Evolutionary conservation across 2,113 vertebrate genomes (phyloP), one percentile per base, ranked within the genome.

Genomic region (Mormyrus lacerda): DNA sequence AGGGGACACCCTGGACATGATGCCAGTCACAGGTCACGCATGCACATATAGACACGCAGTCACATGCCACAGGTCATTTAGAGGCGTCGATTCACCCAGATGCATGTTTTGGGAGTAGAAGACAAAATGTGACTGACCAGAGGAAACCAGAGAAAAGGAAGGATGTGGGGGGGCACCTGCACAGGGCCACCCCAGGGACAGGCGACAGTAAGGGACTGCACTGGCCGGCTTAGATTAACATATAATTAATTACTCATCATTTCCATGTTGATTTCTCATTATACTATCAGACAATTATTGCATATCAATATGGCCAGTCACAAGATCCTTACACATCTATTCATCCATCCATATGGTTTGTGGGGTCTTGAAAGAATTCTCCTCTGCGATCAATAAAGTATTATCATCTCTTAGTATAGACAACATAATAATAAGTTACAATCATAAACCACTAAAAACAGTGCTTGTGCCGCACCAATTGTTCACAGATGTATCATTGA

Each of bases 401-500:
- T 9, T n/a, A n/a, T n/a, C 55, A 61, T n/a, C 21, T 61, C 61
- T 27, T 65, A 65, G 61, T 65, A 65, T 11, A 65, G 61, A 27
- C 61, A n/a, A 31, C n/a, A 65, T 65, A 65, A 65, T 11, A 11
- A 65, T 27, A 65, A n/a, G 61, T 27, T 65, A 65, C 10, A 65
- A 65, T 65, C n/a, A 27, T n/a, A 27, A 27, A 65, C 61, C 61
- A 11, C 2, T 65, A 65, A 65, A 27, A 27, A 65, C 10, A n/a
- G 24, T 61, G 24, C 24, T 61, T 9, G 55, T 61, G 1, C 7
- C 2, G 55, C 55, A 9, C 24, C 2, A 0, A 61, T 58, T 24
- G n/a, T 65, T 65, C 61, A 27, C 61, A 65, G 24, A 65, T 27
- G 24, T 69, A 13, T 90, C 90, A 89, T 89, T 90, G 90, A 88